Percentiles rank a stretch among this genome's conserved stretches.
phyloP scores from a whole-genome alignment of 1,140 invertebrate genomes.

The Notospermus geniculatus region DNA sequence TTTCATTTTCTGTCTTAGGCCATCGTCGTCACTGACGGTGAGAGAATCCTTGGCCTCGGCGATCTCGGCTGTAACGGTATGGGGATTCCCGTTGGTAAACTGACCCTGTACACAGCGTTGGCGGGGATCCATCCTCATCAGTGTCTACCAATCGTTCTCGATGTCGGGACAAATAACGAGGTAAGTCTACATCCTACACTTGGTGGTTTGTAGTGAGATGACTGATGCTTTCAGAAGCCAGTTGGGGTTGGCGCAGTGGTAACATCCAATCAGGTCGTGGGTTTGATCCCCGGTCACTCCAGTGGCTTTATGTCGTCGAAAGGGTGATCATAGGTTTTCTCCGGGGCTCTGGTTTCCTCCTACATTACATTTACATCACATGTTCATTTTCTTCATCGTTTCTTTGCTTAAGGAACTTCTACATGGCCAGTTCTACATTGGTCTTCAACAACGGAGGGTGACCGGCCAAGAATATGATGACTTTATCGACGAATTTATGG shows the following conservation, averaged over 20 bases:
- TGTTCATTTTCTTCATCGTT: no score
- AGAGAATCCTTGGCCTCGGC: conserved; percentile 53
- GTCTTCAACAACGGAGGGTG: conserved; percentile 80
- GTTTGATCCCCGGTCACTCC: no score
- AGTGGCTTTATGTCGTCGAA: no score
- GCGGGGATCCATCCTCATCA: conserved; percentile 48
- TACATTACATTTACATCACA: no score
- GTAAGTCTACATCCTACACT: no score
- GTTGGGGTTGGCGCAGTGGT: no score
- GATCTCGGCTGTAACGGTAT: conserved; percentile 54
- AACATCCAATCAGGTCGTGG: no score
- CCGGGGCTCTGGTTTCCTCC: no score
- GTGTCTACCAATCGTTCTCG: conserved; percentile 49
- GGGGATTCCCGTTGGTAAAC: conserved; percentile 55
- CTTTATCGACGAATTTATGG: conserved; percentile 97
- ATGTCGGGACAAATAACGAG: conserved; percentile 55
- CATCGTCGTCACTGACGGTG: conserved; percentile 54
- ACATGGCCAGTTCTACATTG: conserved; percentile 94
- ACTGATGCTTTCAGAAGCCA: no score
- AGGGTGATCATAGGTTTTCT: no score
- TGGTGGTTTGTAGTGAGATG: no score
- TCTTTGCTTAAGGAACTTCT: conserved; percentile 66
- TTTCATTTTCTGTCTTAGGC: conserved; percentile 59
- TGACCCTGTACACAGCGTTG: conserved; percentile 52
- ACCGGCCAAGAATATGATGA: conserved; percentile 89